Percentiles rank a stretch among this genome's conserved stretches.
phyloP scores from a whole-genome alignment of 2,797 vertebrate genomes.

The Thamnophis elegans region DNA sequence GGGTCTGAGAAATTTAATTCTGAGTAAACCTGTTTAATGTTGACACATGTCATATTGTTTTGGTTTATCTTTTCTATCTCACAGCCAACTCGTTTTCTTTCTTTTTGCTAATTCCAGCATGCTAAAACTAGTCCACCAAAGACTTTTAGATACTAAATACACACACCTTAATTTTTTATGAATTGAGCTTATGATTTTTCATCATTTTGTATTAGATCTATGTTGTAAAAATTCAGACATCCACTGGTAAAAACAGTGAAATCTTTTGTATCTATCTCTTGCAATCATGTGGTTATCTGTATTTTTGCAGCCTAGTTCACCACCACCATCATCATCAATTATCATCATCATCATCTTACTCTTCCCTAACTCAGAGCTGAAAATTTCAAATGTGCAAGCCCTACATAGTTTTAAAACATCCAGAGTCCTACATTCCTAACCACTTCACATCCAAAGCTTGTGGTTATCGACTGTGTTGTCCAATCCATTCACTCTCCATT shows the following conservation, averaged over 20 bases:
- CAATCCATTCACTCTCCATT: accelerated
- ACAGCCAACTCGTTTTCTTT: not conserved
- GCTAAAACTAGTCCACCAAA: not conserved
- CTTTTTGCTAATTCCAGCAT: not conserved
- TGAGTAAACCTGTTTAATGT: not conserved
- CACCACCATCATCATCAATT: not conserved
- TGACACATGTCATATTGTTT: not conserved
- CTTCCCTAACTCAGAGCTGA: not conserved
- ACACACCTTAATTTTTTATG: constrained; percentile 25
- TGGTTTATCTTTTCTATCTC: not conserved
- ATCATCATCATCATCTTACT: not conserved
- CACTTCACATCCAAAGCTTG: not conserved
- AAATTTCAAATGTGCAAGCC: not conserved
- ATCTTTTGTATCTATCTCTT: not conserved
- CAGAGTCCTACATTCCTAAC: not conserved
- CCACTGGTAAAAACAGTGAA: not conserved
- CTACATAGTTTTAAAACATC: constrained; percentile 10
- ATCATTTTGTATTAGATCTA: not conserved
- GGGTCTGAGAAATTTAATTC: not conserved
- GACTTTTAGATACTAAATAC: not conserved
- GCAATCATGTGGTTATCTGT: not conserved
- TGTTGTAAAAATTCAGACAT: not conserved
- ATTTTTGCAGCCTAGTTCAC: not conserved
- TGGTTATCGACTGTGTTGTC: not conserved
- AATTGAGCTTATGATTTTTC: constrained; percentile 10